Evolutionary conservation across 1,140 invertebrate species (phyloP), one percentile per base, ranked within the genome.

Genomic region (Amphibalanus amphitrite): DNA sequence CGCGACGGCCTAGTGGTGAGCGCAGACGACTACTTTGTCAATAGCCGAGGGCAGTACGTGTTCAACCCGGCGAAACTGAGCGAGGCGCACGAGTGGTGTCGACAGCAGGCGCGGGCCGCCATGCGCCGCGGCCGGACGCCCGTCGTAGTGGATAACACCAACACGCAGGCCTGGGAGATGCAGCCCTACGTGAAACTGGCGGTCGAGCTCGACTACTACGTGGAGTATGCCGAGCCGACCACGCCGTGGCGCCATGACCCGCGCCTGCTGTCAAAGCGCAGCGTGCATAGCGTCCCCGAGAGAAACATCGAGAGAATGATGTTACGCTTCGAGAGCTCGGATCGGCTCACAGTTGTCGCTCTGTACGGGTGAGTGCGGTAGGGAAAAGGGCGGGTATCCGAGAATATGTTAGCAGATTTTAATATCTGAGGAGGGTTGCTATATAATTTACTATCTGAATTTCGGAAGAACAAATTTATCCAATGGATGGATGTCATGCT

Each of bases 1-100:
- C 79, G 93, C 70, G 86, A 90, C 0, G 80, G 86, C 69, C 86
- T 89, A 79, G 77, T 97, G 47, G 86, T 85, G 72, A 82, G 87
- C 76, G 91, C 93, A 40, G 86, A 90, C 68, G 86, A 85, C 68
- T 95, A 97, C 78, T 87, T 98, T 25, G 17, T 6, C 65, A 26
- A 25, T 26, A 0, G 1, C 17, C 1, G 28, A n/a, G 65, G 65
- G n/a, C 1, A 0, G 23, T 67, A 67, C 76, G 89, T 93, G 80
- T 83, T 67, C 65, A 3, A 17, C 17, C 6, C 26, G 26, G 28
- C 4, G 65, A 0, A 17, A 26, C 65, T 67, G 65, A 3, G 26
- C 26, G 65, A 26, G 3, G 65, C 65, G 65, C 65, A 67, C 28
- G 65, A 26, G 0, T 26, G 10, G 65, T 67, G 65, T 17, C 65